A percentile compares a stretch with the other conserved stretches of the same genome.
Conservation (phyloP, 2,113 vertebrate genomes). For the Callionymus lyra region DNA sequence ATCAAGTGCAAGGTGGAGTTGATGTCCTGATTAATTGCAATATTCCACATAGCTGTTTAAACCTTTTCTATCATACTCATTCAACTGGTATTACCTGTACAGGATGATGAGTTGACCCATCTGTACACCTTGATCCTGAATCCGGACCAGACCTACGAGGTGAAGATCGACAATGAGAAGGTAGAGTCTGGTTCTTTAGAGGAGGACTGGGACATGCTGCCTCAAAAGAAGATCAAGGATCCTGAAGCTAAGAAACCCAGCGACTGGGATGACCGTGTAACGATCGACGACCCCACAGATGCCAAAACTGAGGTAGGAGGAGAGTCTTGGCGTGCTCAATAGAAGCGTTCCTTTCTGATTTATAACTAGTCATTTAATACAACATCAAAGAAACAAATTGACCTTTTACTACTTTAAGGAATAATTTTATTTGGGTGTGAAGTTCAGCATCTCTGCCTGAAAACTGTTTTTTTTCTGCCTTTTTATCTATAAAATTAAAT, state of each 20-base stretch:
- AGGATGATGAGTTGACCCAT: slow-evolving; percentile 74
- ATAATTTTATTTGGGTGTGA: too few relatives aligned
- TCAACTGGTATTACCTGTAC: background rate
- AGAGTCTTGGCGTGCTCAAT: background rate
- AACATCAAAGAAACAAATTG: too few relatives aligned
- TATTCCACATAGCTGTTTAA: too few relatives aligned
- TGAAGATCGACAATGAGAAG: slow-evolving; percentile 65
- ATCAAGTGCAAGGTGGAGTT: slow-evolving; percentile 79
- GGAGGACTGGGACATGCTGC: slow-evolving; percentile 75
- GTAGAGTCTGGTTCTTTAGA: slow-evolving; percentile 69
- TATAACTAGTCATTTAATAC: too few relatives aligned
- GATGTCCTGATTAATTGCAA: too few relatives aligned
- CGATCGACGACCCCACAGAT: slow-evolving; percentile 50
- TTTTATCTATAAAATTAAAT: too few relatives aligned
- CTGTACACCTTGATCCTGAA: slow-evolving; percentile 74
- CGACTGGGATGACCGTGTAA: slow-evolving; percentile 57
- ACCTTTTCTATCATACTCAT: background rate
- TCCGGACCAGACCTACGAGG: slow-evolving; percentile 72
- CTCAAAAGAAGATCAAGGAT: slow-evolving; percentile 61
- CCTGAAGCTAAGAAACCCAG: slow-evolving; percentile 55
- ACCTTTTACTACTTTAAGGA: too few relatives aligned
- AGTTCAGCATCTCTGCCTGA: too few relatives aligned
- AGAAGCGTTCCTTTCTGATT: background rate
- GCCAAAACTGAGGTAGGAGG: slow-evolving; percentile 58
- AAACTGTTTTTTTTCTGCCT: too few relatives aligned